Percentiles rank a stretch among this genome's conserved stretches.
Conservation (phyloP, 2,797 vertebrate species). For the Perodicticus potto region DNA sequence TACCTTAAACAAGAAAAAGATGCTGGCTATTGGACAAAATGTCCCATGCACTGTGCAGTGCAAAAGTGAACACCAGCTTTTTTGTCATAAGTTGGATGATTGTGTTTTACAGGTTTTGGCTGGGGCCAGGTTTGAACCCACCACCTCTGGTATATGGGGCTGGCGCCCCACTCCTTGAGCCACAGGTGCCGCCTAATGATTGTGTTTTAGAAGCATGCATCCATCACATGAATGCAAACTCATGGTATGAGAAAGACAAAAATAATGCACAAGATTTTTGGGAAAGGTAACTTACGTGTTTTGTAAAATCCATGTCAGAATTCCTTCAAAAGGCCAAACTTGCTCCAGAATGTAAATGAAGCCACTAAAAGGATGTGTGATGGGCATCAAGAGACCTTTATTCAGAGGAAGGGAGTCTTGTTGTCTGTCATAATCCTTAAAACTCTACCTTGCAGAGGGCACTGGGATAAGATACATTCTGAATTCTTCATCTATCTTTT, state of each 20-base stretch:
- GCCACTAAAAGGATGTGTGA: neutral
- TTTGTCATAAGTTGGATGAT: neutral
- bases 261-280: neutral
- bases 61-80: neutral
- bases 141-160: no score
- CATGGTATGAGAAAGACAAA: neutral
- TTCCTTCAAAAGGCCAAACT: neutral
- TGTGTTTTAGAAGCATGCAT: neutral
- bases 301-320: neutral
- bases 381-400: neutral
- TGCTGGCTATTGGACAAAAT: neutral
- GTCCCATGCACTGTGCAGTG: neutral
- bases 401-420: neutral
- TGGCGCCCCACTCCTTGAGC: no score
- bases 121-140: no score
- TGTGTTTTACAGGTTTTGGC: neutral
- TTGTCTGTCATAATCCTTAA: neutral
- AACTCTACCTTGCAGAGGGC: neutral
- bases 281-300: neutral
- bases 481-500: neutral
- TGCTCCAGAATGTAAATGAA: neutral
- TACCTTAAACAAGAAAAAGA: neutral
- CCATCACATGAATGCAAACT: neutral
- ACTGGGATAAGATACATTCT: neutral
- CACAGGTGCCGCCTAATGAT: neutral